Evolutionary conservation across 2,113 vertebrate genomes (phyloP).

Genomic region (Campylomormyrus tamandua): DNA sequence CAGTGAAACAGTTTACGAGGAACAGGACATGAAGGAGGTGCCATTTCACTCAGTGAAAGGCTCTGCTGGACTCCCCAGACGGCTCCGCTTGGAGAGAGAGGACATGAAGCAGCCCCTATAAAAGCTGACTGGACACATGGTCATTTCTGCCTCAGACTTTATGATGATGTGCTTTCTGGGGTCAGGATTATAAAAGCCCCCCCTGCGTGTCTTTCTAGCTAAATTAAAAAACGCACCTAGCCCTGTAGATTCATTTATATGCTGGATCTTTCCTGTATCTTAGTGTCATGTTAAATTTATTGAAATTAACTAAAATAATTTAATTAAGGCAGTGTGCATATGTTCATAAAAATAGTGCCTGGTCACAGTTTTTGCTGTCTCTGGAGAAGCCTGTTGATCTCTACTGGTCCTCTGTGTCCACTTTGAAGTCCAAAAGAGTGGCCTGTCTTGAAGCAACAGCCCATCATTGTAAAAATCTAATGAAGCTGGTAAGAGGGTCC

Average conservation of each 20-base stretch:
- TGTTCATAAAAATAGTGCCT: not conserved
- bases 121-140: not conserved
- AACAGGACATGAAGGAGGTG: not conserved
- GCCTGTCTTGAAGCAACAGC: not conserved
- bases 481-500: not conserved
- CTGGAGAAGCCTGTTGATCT: not conserved
- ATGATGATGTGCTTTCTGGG: not conserved
- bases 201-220: not conserved
- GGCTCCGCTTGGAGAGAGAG: not conserved
- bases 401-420: not conserved
- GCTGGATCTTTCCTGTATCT: not conserved
- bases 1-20: not conserved
- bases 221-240: not conserved
- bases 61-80: not conserved
- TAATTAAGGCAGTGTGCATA: not conserved
- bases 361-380: not conserved
- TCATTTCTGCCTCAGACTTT: not conserved
- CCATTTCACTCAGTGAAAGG: not conserved
- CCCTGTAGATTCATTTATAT: not conserved
- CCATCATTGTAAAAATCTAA: not conserved
- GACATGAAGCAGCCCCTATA: not conserved
- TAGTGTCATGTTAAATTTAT: not conserved
- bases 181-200: not conserved
- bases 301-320: not conserved
- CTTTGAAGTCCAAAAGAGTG: not conserved